Evolutionary conservation across 2,888 invertebrate species (phyloP), one percentile per base, ranked within the genome.

Genomic region (Tricholauxania praeusta): DNA sequence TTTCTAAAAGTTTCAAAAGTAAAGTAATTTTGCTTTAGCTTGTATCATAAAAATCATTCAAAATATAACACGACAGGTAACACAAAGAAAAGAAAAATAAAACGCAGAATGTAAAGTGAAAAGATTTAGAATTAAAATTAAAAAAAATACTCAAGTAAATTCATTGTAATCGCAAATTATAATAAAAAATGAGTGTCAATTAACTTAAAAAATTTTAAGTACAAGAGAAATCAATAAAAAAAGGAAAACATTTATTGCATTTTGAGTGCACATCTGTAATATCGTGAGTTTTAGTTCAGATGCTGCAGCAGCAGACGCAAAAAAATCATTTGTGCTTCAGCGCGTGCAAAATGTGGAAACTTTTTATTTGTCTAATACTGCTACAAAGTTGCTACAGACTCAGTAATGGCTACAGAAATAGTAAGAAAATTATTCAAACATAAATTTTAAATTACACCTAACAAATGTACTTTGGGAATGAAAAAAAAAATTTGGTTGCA

Each of bases 1-100:
- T 19, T 49, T 48, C 19, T 48, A 64, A 64, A 59, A 22, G n/a
- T 28, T 12, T 59, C 5, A 62, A 62, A 60, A 55, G 47, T 39
- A 59, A 51, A 32, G 59, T 66, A 49, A 71, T 71, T 57, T 71
- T 7, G 22, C n/a, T 7, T 22, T 6, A 22, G 14, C 22, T 22
- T 17, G 12, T 60, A 63, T 32, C 48, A 63, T 60, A 66, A 66
- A 75, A 75, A 72, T 15, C 53, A 59, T 32, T 60, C 80, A 79
- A 81, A 80, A 82, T 80, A 81, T n/a, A n/a, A n/a, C n/a, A n/a
- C n/a, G n/a, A n/a, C n/a, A n/a, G 17, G 22, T 12, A 10, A 55
- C 55, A 55, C 55, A 22, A 12, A 55, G 55, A 55, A 55, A 55
- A 55, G 22, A 15, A 55, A 12, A 17, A n/a, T 17, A 17, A 55